Base-by-base conservation (phyloP, 2,888 invertebrate species). In the Cerastoderma edule region DNA sequence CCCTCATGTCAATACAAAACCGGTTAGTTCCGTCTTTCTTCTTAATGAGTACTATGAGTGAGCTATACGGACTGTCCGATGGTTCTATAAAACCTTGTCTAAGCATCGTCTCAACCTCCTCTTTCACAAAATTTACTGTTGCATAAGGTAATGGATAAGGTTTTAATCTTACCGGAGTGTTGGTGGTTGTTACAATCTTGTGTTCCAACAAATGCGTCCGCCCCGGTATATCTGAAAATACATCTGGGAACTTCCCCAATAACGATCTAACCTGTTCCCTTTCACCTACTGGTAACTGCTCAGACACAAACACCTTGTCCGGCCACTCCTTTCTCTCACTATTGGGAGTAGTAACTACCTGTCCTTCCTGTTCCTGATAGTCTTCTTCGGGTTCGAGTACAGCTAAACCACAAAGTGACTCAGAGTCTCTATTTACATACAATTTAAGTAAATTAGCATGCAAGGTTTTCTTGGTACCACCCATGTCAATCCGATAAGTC, bases 1-100 rank as follows among this genome's bases (percentile, higher is more conserved):
- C 57, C 27, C 85, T 48, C 39, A 77, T 81, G 68, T 87, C 83
- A 46, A 84, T 76, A 67, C 82, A 83, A 46, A 83, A 79, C 30
- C 85, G 66, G 39, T 67, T 75, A 0, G 69, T 63, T 2, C 70
- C 66, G 68, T 82, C 85, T 28, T 65, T 64, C 50, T 84, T 85
- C 39, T 69, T 78, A 19, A 80, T 77, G 10, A 83, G 33, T 1
- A 85, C 76, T 16, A 79, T 44, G 35, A n/a, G 46, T 2, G 46
- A 46, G 46, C 46, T 46, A 5, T 46, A 46, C 5, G 46, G 5
- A n/a, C 46, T 1, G 19, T 46, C 46, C 5, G 46, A 46, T 1
- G 46, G 46, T 46, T 46, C 46, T 19, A 39, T 80, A 22, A 84
- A 64, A 13, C 68, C 73, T 48, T 74, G 64, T 2, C 82, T 30